These are phyloP conservation scores for Drosophila nasuta DNA, from an alignment of 1,140 invertebrate species.

Conservation along the genomic window DNA sequence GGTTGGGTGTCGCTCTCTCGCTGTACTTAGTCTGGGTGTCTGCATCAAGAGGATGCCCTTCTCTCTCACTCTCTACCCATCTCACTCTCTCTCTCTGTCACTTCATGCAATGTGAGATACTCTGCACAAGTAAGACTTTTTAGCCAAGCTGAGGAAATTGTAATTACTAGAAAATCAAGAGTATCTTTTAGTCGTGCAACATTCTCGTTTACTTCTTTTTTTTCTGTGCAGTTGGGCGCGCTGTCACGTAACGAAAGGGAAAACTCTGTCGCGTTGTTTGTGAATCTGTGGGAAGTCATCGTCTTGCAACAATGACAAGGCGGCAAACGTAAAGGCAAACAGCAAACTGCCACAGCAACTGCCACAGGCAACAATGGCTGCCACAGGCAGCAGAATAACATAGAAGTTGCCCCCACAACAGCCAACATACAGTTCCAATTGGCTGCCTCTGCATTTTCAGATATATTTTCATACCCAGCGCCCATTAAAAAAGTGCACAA, in stretches of 20 bases:
- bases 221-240: constrained; percentile 42
- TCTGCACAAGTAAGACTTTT: neutral
- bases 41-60: constrained; percentile 53
- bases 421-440: constrained; percentile 54
- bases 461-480: constrained; percentile 39
- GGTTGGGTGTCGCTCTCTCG: constrained; percentile 16
- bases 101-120: constrained; percentile 51
- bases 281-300: constrained; percentile 72
- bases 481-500: constrained; percentile 9
- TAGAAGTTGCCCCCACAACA: constrained; percentile 45
- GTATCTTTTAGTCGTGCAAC: constrained; percentile 1
- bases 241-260: constrained; percentile 72
- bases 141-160: neutral
- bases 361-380: constrained; percentile 60
- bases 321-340: constrained; percentile 44
- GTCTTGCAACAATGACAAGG: constrained; percentile 67
- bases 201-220: constrained; percentile 22
- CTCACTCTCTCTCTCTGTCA: constrained; percentile 25
- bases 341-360: neutral
- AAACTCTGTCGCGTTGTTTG: constrained; percentile 58
- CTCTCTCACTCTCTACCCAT: neutral
- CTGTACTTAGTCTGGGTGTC: constrained; percentile 26
- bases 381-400: constrained; percentile 61
- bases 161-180: neutral
- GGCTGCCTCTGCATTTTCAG: constrained; percentile 64